phyloP scores from a whole-genome alignment of 2,113 vertebrate genomes.

The Scopus umbretta region DNA sequence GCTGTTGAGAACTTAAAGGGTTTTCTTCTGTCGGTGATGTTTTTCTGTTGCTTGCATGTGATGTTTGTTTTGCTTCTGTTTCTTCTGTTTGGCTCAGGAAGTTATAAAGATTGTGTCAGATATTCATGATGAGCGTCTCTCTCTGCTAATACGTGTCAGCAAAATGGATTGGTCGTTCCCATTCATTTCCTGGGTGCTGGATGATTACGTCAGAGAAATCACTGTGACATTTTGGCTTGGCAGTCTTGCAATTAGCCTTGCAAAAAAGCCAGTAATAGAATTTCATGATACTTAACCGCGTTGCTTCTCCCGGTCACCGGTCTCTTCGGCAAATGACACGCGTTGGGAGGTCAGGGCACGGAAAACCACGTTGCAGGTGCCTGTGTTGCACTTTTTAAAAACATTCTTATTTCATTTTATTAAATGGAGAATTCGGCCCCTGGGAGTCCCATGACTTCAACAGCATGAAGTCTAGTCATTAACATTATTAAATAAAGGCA shows the following conservation, averaged over 20 bases:
- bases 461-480: neutral
- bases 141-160: neutral
- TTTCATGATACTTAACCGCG: neutral
- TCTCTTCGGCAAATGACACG: neutral
- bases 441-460: neutral
- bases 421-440: neutral
- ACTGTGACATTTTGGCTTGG: neutral
- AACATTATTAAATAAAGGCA: neutral
- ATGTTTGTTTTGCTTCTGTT: neutral
- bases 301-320: neutral
- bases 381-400: neutral
- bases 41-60: neutral
- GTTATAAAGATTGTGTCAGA: neutral
- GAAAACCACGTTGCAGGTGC: neutral
- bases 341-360: neutral
- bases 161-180: neutral
- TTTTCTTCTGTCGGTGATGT: neutral
- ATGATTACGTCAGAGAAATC: constrained; percentile 7
- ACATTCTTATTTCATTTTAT: neutral
- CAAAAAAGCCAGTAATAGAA: neutral
- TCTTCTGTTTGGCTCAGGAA: neutral
- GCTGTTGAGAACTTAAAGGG: neutral
- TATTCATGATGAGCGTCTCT: neutral
- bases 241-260: neutral
- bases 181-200: neutral